phyloP scores from a whole-genome alignment of 92 coral and sea anemone genomes.

The Plumapathes pennacea region DNA sequence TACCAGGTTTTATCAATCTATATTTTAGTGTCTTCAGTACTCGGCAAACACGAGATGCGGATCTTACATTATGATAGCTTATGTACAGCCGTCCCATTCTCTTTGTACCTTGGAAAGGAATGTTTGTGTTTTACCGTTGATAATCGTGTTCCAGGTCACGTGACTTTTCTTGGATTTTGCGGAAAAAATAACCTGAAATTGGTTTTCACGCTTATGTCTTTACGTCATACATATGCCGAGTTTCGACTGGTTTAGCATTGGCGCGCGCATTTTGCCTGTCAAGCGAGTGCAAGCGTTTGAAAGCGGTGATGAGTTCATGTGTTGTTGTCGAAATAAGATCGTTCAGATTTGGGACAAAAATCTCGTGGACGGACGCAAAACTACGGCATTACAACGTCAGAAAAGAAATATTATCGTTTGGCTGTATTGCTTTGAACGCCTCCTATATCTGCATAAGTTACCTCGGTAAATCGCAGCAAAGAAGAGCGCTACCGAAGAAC shows the following conservation, averaged over 20 bases:
- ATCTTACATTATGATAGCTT: slow-evolving; percentile 3
- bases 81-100: not conserved
- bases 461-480: slow-evolving; percentile 11
- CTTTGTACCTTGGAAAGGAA: not conserved
- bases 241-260: slow-evolving; percentile 11
- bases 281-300: too few species aligned
- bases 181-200: slow-evolving; percentile 17
- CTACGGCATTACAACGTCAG: slow-evolving; percentile 7
- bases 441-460: slow-evolving; percentile 12
- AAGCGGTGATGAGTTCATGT: too few species aligned
- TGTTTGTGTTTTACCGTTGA: slow-evolving; percentile 1
- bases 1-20: too few species aligned
- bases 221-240: slow-evolving; percentile 9
- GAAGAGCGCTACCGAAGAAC: slow-evolving; percentile 28
- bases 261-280: too few species aligned
- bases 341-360: slow-evolving; percentile 11
- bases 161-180: slow-evolving; percentile 18
- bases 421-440: not conserved
- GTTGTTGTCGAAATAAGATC: slow-evolving; percentile 6
- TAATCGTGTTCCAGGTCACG: slow-evolving; percentile 15
- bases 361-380: slow-evolving; percentile 22
- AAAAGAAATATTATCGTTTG: slow-evolving; percentile 7
- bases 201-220: slow-evolving; percentile 2
- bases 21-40: too few species aligned
- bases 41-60: too few species aligned